Base-by-base conservation (phyloP, 2,113 vertebrate species). In the Pipa parva region DNA sequence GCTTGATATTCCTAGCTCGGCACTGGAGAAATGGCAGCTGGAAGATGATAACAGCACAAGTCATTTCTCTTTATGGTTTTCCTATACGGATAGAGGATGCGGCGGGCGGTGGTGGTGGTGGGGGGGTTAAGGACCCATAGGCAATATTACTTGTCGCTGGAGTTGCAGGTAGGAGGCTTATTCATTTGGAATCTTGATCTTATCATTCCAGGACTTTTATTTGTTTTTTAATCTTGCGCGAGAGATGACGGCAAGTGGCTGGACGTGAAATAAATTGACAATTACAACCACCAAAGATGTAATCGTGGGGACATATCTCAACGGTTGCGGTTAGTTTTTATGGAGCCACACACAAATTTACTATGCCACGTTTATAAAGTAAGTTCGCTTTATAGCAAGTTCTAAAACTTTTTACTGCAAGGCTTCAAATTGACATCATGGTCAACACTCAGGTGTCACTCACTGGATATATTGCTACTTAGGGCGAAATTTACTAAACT, bases 11-110 rank as follows among this genome's bases (percentile, higher is more conserved):
- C 64, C 11, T 15, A 31, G 52, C 20, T 27, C 28, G 7, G 52
- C 39, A 9, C n/a, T 27, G 3, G 55, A 28, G 29, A 50, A 46
- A 33, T 58, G 64, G 58, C 64, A 67, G 54, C 45, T 20, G 52
- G 11, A 22, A 22, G 29, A 20, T 59, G 64, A 67, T 67, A 67
- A 50, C 15, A 33, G 21, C 1, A 7, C 24, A 52, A 12, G 24
- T 52, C 25, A 28, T 27, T 27, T 52, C 13, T 27, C 22, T 27
- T n/a, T n/a, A n/a, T n/a, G n/a, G 37, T 22, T 57, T 52, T 56
- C 51, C 36, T 65, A 33, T 55, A 26, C 51, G 18, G 52, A 6
- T 20, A 4, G 13, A 49, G 7, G 46, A 10, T 4, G 46, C 4
- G 7, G 4, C 4, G 18, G 46, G 46, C 9, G 4, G 4, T 49